Conservation (phyloP, 92 coral and sea anemone genomes). For the Hydrozoanthus gracilis region DNA sequence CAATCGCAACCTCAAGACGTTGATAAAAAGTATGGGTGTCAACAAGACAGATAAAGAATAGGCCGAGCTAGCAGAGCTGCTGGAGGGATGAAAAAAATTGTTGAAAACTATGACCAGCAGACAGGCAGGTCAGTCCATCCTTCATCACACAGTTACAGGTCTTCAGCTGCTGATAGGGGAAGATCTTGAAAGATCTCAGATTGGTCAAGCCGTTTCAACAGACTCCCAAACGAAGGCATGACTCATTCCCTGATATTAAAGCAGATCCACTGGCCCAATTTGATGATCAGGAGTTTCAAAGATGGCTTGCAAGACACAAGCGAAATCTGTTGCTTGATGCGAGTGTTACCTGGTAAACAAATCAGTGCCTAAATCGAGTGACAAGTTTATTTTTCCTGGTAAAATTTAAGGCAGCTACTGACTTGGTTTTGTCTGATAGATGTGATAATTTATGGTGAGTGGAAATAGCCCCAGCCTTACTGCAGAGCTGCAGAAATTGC, state of each 20-base stretch:
- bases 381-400: constrained; percentile 5
- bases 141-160: constrained; percentile 60
- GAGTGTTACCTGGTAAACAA: constrained; percentile 41
- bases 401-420: constrained; percentile 5
- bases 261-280: constrained; percentile 58
- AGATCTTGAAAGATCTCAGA: constrained; percentile 57
- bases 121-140: constrained; percentile 30
- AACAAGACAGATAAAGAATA: constrained; percentile 71
- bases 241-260: constrained; percentile 65
- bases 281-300: constrained; percentile 53
- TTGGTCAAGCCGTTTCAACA: constrained; percentile 52
- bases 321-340: constrained; percentile 63
- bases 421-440: background rate
- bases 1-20: constrained; percentile 60
- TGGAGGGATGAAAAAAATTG: constrained; percentile 47
- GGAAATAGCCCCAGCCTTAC: too few relatives aligned
- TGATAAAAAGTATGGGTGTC: constrained; percentile 70
- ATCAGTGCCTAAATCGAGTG: constrained; percentile 13
- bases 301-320: constrained; percentile 67
- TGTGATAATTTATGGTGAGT: constrained; percentile 14
- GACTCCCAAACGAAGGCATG: constrained; percentile 46
- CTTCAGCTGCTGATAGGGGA: constrained; percentile 57
- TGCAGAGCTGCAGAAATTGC: too few relatives aligned
- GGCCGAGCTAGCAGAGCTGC: constrained; percentile 64
- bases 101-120: constrained; percentile 48